A percentile compares a stretch with the other conserved stretches of the same genome.
phyloP scores from a whole-genome alignment of 1,140 invertebrate species.

The Liolophura sinensis region DNA sequence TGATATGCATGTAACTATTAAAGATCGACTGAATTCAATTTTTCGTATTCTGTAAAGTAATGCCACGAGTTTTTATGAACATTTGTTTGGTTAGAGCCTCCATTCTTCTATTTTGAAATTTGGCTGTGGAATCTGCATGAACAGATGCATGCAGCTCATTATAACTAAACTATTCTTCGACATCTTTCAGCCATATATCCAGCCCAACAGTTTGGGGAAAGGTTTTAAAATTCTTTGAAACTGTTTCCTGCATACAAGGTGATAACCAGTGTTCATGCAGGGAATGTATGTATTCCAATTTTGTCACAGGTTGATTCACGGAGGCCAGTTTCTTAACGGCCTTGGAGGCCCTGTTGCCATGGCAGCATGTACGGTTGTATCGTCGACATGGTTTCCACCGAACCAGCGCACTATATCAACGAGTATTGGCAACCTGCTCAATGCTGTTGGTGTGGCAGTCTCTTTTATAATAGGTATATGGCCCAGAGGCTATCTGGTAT shows the following conservation, averaged over 20 bases:
- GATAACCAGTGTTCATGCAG: neutral
- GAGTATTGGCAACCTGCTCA: slow-evolving; percentile 16
- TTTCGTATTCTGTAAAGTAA: no score
- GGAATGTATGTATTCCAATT: slow-evolving; percentile 7
- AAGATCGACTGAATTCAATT: no score
- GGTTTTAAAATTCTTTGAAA: no score
- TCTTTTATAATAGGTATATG: slow-evolving; percentile 30
- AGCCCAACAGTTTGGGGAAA: no score
- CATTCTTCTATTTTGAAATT: no score
- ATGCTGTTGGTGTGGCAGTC: slow-evolving; percentile 18
- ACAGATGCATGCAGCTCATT: no score
- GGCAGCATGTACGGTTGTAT: slow-evolving; percentile 40
- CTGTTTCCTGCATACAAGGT: neutral
- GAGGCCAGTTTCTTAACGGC: slow-evolving; percentile 48
- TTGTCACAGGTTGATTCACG: slow-evolving; percentile 34
- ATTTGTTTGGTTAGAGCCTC: no score
- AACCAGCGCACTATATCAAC: slow-evolving; percentile 47
- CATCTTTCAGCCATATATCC: no score
- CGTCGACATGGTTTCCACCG: slow-evolving; percentile 50
- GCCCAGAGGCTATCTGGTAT: no score
- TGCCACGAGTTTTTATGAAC: no score
- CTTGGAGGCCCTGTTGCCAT: slow-evolving; percentile 41
- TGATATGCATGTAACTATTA: no score
- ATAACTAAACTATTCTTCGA: neutral
- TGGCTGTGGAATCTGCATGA: no score